Conservation (phyloP, 2,888 invertebrate species). For the Spodoptera picta region DNA sequence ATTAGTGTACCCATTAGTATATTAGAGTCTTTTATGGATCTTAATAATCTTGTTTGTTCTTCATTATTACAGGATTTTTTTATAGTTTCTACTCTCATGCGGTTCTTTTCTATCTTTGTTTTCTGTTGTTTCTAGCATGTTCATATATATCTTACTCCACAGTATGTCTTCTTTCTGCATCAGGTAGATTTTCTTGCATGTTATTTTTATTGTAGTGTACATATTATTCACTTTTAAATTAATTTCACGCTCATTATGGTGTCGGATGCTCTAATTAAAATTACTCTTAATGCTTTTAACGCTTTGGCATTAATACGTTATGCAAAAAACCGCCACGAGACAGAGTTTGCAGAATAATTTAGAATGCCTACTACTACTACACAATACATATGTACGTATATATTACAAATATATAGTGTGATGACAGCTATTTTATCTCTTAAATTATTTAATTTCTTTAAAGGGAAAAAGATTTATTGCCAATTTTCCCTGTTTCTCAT, state of each 20-base stretch:
- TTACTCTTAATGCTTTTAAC: conserved; percentile 73
- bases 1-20: conserved; percentile 73
- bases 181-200: conserved; percentile 84
- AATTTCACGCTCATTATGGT: conserved; percentile 77
- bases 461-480: conserved; percentile 36
- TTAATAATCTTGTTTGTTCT: conserved; percentile 85
- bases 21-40: conserved; percentile 81
- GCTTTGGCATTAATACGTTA: conserved; percentile 76
- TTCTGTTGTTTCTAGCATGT: conserved; percentile 85
- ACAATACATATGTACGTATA: conserved; percentile 61
- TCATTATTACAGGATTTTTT: conserved; percentile 88
- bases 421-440: conserved; percentile 32
- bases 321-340: conserved; percentile 87
- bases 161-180: conserved; percentile 83
- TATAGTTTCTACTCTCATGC: conserved; percentile 86
- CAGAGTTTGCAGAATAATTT: conserved; percentile 82
- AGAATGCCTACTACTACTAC: conserved; percentile 69
- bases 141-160: conserved; percentile 83
- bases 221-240: conserved; percentile 71
- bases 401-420: conserved; percentile 51
- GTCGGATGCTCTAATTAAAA: conserved; percentile 71
- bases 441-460: conserved; percentile 29
- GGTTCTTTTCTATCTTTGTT: conserved; percentile 79
- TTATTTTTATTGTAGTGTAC: conserved; percentile 77
- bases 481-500: conserved; percentile 33